Conservation (phyloP, 37 sponge, comb jelly and placozoan species). For the Aplysina aerophoba region DNA sequence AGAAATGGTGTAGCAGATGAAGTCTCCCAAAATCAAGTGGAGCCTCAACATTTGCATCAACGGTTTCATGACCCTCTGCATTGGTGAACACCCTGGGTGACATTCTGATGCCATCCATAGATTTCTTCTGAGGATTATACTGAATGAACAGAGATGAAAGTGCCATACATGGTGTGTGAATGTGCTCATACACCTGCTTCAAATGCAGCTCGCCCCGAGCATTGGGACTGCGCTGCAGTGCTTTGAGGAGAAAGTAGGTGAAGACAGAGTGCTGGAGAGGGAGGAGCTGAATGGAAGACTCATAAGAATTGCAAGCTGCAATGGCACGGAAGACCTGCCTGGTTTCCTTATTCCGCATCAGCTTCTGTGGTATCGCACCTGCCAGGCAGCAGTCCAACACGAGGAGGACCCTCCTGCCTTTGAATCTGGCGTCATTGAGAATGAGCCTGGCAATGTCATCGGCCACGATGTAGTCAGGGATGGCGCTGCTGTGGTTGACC, state of each 20-base stretch:
- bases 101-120: not conserved
- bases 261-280: conserved; percentile 20
- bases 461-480: not conserved
- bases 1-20: not conserved
- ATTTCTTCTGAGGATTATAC: not conserved
- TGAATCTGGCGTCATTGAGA: not conserved
- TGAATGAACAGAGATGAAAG: conserved; percentile 12
- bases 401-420: conserved; percentile 4
- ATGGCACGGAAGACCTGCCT: not conserved
- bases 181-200: not conserved
- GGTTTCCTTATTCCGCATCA: not conserved
- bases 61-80: not conserved
- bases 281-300: conserved; percentile 12
- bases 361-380: conserved; percentile 2
- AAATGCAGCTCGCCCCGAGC: not conserved
- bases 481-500: conserved; percentile 9
- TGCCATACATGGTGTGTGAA: not conserved
- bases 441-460: not conserved
- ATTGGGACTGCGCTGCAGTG: not conserved
- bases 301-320: conserved; percentile 15
- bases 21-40: not conserved
- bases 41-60: not conserved
- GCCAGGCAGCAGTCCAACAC: conserved; percentile 25
- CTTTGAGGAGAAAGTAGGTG: conserved; percentile 22
- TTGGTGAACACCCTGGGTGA: not conserved